Conservation (phyloP, 2,888 invertebrate genomes). For the Spisula subtruncata region DNA sequence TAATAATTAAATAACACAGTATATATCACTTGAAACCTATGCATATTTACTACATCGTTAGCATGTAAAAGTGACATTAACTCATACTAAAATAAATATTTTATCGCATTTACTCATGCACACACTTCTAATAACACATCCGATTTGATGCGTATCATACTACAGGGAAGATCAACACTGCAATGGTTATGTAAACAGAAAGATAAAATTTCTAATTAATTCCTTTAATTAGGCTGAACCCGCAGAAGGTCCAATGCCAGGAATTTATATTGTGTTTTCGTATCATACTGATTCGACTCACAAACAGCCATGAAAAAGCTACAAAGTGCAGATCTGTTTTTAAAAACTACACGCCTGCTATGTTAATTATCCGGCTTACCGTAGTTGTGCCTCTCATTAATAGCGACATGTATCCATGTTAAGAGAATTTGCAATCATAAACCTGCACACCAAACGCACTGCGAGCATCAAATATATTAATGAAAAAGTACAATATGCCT, state of each 20-base stretch:
- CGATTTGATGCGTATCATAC: background rate
- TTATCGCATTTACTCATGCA: background rate
- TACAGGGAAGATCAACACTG: background rate
- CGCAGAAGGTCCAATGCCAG: background rate
- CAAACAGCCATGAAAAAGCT: background rate
- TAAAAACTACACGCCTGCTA: background rate
- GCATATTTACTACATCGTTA: background rate
- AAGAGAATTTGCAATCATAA: background rate
- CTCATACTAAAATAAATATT: background rate
- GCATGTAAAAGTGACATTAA: background rate
- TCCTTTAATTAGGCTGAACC: background rate
- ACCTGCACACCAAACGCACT: background rate
- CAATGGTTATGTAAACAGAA: background rate
- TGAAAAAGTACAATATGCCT: background rate
- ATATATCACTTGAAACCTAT: background rate
- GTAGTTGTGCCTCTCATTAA: background rate
- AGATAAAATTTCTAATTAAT: background rate
- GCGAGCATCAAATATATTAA: constrained; percentile 14
- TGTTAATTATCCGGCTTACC: background rate
- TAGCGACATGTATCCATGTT: background rate
- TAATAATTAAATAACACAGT: background rate
- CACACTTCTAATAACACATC: background rate
- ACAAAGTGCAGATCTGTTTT: background rate
- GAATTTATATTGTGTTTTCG: background rate
- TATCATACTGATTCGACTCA: background rate